Conservation (phyloP, 2,113 vertebrate genomes). For the Podiceps cristatus region DNA sequence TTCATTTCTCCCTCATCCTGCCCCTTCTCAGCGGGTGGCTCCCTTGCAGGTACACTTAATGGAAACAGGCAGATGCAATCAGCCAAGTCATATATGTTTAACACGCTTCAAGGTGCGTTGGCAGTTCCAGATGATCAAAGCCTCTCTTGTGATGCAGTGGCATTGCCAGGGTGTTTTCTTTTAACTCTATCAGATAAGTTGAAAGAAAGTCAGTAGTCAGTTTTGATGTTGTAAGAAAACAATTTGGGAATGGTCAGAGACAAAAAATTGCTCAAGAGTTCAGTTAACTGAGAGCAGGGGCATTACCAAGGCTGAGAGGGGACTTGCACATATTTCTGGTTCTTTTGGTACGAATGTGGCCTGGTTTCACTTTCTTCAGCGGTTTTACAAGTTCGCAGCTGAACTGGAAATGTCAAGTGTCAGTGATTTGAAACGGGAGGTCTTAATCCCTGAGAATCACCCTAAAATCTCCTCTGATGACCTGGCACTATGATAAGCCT, state of each 20-base stretch:
- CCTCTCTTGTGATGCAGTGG: slow-evolving; percentile 20
- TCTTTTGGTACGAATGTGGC: neutral
- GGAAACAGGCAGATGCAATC: slow-evolving; percentile 8
- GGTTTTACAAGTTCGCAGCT: neutral
- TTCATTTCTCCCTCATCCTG: neutral
- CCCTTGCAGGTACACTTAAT: neutral
- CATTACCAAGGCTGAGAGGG: neutral
- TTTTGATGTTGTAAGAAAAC: slow-evolving; percentile 24
- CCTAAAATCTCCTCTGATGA: neutral
- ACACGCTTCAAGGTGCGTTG: neutral
- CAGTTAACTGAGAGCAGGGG: neutral
- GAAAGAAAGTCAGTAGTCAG: neutral
- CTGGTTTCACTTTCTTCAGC: neutral
- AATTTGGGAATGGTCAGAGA: slow-evolving; percentile 32
- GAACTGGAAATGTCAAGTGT: neutral
- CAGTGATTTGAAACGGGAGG: neutral
- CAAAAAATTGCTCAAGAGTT: neutral
- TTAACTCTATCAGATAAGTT: slow-evolving; percentile 44
- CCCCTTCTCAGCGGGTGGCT: neutral
- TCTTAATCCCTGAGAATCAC: neutral
- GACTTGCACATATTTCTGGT: neutral
- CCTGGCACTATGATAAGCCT: neutral
- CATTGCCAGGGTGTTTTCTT: slow-evolving; percentile 21
- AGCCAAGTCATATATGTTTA: neutral
- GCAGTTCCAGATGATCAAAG: slow-evolving; percentile 48